Evolutionary conservation across 2,797 vertebrate species (phyloP), one percentile per base, ranked within the genome.

Genomic region (Pseudochromis fuscus): DNA sequence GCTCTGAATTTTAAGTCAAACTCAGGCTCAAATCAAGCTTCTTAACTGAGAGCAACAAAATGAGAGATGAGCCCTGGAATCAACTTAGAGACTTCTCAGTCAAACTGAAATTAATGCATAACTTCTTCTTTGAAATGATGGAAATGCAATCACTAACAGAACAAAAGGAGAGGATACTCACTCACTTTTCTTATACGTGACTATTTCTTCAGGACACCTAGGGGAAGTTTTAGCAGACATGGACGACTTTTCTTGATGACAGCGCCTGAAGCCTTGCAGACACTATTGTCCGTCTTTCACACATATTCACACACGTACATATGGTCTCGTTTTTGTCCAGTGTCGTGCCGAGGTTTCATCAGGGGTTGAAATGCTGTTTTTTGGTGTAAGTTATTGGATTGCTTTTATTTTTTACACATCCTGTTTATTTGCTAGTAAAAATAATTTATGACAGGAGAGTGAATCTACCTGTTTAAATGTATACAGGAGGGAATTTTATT

Each of bases 171-270:
- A 21, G 50, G 84, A 70, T 35, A 75, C 31, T 3, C 37, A 73
- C 65, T 75, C 63, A 42, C n/a, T n/a, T n/a, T n/a, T n/a, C n/a
- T n/a, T n/a, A n/a, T n/a, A n/a, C n/a, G n/a, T 70, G 61, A 90
- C 76, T 75, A 83, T 84, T 83, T 88, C n/a, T 69, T 66, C 60
- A 52, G 67, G 51, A 67, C 65, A 87, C 67, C 76, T 77, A 31
- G 40, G 50, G 44, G 51, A 64, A 72, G 31, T 57, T 71, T 76
- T 65, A 72, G 74, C 52, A 62, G 61, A 51, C 67, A 52, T 19
- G 42, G 65, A 64, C 35, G 55, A 69, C 61, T 28, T 62, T 2
- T 33, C 58, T 82, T 2, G 1, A 51, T 67, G 62, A 77, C 48
- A 19, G 64, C 48, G 45, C 46, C 37, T 64, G 75, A 81, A 82